phyloP scores from a whole-genome alignment of 2,797 vertebrate species.

The Sebastes elongatus region DNA sequence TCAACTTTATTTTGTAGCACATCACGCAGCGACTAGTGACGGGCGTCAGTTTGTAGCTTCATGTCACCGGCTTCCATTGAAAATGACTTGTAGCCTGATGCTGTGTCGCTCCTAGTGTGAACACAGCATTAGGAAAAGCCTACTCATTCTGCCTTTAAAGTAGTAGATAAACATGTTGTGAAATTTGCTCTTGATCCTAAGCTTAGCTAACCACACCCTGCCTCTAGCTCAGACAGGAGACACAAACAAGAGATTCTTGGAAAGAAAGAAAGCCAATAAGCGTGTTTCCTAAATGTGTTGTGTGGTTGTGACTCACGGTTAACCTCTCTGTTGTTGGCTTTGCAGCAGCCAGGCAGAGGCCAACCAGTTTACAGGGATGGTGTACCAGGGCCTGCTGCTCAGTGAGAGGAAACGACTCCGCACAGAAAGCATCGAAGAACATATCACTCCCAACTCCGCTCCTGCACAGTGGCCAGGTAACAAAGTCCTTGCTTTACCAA shows the following conservation, averaged over 20 bases:
- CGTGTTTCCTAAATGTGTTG: neutral
- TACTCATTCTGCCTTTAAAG: neutral
- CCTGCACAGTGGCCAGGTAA: slow-evolving; percentile 98
- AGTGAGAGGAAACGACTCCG: slow-evolving; percentile 93
- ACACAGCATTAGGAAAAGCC: neutral
- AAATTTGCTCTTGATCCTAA: neutral
- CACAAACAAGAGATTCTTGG: neutral
- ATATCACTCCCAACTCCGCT: slow-evolving; percentile 92
- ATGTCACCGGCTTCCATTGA: too few species aligned
- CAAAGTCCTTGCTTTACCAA: neutral
- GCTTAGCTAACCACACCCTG: neutral
- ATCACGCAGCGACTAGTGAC: too few species aligned
- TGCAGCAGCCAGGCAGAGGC: slow-evolving; percentile 91
- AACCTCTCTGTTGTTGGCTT: slow-evolving; percentile 16
- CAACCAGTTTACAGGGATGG: slow-evolving; percentile 97
- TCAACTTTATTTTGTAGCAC: too few species aligned
- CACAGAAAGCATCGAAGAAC: slow-evolving; percentile 98
- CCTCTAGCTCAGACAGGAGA: neutral
- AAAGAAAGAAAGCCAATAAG: neutral
- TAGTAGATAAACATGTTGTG: neutral
- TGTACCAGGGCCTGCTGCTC: slow-evolving; percentile 95
- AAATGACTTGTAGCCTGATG: too few species aligned
- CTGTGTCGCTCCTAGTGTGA: too few species aligned
- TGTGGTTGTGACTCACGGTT: neutral
- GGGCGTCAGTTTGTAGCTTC: too few species aligned